These are phyloP conservation scores for Luperina nickerlii DNA, from an alignment of 2,888 invertebrate genomes.

Conservation along the genomic window DNA sequence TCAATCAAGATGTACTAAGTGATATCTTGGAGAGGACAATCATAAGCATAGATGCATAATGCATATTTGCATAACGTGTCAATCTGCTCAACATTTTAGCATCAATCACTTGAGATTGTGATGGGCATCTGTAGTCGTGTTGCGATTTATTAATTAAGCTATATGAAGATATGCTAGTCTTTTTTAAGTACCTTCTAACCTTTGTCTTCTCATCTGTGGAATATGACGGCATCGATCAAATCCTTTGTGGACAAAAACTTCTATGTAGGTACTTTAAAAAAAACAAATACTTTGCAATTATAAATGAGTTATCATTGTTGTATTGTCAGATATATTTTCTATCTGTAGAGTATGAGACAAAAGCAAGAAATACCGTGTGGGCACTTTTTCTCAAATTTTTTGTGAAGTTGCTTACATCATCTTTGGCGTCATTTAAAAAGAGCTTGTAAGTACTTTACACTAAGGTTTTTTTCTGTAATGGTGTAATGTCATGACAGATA, in stretches of 20 bases:
- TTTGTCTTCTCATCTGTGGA: conserved; percentile 30
- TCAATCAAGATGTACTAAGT: conserved; percentile 25
- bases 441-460: conserved; percentile 17
- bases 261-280: conserved; percentile 11
- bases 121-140: conserved; percentile 19
- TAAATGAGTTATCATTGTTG: conserved; percentile 45
- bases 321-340: conserved; percentile 30
- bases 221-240: conserved; percentile 40
- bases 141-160: conserved; percentile 44
- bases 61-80: conserved; percentile 21
- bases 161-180: conserved; percentile 15
- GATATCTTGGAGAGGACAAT: conserved; percentile 14
- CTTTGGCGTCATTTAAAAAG: conserved; percentile 31
- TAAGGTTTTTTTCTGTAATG: conserved; percentile 23
- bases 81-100: conserved; percentile 37
- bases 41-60: conserved; percentile 12
- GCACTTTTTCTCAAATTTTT: conserved; percentile 37
- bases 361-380: conserved; percentile 6
- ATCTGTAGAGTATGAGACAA: conserved; percentile 26
- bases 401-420: conserved; percentile 49
- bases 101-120: conserved; percentile 18
- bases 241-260: conserved; percentile 28
- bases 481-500: conserved; percentile 54
- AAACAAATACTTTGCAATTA: conserved; percentile 31
- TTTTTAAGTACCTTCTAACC: conserved; percentile 26